A percentile compares a stretch with the other conserved stretches of the same genome.
phyloP scores from a whole-genome alignment of 2,113 vertebrate genomes.

The Ariopsis seemanni region DNA sequence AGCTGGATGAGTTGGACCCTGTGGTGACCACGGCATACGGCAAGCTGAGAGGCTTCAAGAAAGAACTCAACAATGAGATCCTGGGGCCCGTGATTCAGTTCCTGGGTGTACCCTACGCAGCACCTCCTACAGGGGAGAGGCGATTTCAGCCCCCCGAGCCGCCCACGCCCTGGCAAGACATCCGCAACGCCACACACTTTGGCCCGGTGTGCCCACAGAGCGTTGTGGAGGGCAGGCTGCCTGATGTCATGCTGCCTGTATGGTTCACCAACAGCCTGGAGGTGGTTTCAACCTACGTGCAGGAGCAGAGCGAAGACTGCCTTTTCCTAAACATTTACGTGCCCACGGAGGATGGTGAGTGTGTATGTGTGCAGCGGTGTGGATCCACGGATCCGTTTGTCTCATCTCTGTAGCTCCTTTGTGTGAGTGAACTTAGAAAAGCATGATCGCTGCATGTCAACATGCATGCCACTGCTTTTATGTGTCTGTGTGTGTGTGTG shows the following conservation, averaged over 20 bases:
- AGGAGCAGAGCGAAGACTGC: conserved; percentile 99
- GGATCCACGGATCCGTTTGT: conserved; percentile 59
- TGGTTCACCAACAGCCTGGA: conserved; percentile 99
- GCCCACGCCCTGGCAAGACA: conserved; percentile 84
- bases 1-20: conserved; percentile 90
- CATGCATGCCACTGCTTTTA: conserved; percentile 82
- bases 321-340: conserved; percentile 98
- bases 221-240: conserved; percentile 92
- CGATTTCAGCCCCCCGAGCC: conserved; percentile 97
- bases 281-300: conserved; percentile 92
- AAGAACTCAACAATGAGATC: conserved; percentile 98
- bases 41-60: conserved; percentile 91
- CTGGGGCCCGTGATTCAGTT: conserved; percentile 96
- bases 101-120: conserved; percentile 92
- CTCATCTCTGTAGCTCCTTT: conserved; percentile 64
- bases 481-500: conserved; percentile 54
- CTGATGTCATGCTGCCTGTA: conserved; percentile 98
- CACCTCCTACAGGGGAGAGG: conserved; percentile 89
- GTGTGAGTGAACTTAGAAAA: conserved; percentile 58
- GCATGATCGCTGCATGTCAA: conserved; percentile 90
- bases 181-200: conserved; percentile 93
- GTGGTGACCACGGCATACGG: conserved; percentile 89
- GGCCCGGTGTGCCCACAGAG: conserved; percentile 97
- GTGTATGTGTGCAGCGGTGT: conserved; percentile 68
- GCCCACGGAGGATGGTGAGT: conserved; percentile 99